Base-by-base conservation (phyloP, 1,140 invertebrate genomes). In the Oncopodura yosiiana region DNA sequence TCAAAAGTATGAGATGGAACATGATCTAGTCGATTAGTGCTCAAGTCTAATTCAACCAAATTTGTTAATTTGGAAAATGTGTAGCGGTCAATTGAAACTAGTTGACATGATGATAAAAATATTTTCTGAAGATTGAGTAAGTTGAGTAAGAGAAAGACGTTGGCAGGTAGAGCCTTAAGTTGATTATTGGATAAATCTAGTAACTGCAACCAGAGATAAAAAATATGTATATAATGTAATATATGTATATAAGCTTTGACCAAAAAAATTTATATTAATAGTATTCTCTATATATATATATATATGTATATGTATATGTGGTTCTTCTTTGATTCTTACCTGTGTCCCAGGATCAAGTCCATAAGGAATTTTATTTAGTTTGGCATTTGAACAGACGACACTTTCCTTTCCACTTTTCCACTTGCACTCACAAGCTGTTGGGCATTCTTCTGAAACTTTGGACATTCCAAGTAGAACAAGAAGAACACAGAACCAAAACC, bases 391-490 rank as follows among this genome's bases (percentile, higher is more conserved):
- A 71, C 85, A 89, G 55, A 84, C 75, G 37, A 83, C 85, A 26
- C 83, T 84, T 70, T 86, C 82, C 70, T 88, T 88, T 58, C 84
- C 84, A 66, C 79, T 81, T 67, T 84, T 83, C 86, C 86, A 88
- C 69, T 86, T 86, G 72, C 86, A 87, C 68, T 86, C 81, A 72
- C 86, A 88, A 57, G 79, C 74, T 42, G 74, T 74, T 24, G 82
- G 82, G 68, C 82, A 85, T 27, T 55, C 60, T 2, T 49, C 46
- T 2, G 46, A 48, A 16, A 57, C 48, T 46, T 49, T 29, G 26
- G 42, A 42, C 5, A 64, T 18, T 21, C 23, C 29, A 41, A 39
- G n/a, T 41, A 42, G 37, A 37, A 34, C 37, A n/a, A 49, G 34
- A 30, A 54, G 37, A 49, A 43, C 19, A 29, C 30, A 29, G 37